Conservation (phyloP, 1,140 invertebrate species). For the Euura saliciscinereae region DNA sequence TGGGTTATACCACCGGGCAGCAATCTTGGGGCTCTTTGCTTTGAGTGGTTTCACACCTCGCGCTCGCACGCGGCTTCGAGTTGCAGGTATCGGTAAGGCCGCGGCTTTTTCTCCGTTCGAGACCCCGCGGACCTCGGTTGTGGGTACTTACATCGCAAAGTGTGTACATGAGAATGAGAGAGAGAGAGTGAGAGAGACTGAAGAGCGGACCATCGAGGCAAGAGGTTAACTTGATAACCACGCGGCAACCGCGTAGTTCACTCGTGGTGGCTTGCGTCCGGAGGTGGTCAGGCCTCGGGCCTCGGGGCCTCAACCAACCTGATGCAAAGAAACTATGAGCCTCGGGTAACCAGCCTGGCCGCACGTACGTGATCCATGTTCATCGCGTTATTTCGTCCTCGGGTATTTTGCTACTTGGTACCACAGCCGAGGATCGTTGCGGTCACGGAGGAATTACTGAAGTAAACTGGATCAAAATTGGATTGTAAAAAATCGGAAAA, state of each 20-base stretch:
- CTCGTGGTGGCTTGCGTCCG: not conserved
- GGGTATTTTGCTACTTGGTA: too few relatives aligned
- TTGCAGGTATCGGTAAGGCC: not conserved
- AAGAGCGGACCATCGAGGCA: not conserved
- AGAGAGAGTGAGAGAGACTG: not conserved
- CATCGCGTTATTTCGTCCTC: too few relatives aligned
- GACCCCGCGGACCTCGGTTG: not conserved
- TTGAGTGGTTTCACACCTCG: conserved; percentile 5
- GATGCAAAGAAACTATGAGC: too few relatives aligned
- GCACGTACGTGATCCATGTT: too few relatives aligned
- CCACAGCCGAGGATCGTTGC: too few relatives aligned
- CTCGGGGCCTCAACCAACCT: too few relatives aligned
- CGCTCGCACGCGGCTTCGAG: not conserved
- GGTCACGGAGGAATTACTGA: too few relatives aligned
- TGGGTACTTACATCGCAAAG: not conserved
- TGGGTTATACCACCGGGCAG: not conserved
- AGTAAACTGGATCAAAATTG: too few relatives aligned
- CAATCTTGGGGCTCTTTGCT: conserved; percentile 4
- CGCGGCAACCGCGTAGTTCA: not conserved
- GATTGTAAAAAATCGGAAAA: too few relatives aligned
- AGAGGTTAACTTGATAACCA: conserved; percentile 1
- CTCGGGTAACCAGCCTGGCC: too few relatives aligned
- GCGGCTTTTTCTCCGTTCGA: not conserved
- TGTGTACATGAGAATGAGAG: not conserved
- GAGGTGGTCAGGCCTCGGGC: not conserved